Base-by-base conservation (phyloP, 1,140 invertebrate genomes). In the Drosophila santomea region DNA sequence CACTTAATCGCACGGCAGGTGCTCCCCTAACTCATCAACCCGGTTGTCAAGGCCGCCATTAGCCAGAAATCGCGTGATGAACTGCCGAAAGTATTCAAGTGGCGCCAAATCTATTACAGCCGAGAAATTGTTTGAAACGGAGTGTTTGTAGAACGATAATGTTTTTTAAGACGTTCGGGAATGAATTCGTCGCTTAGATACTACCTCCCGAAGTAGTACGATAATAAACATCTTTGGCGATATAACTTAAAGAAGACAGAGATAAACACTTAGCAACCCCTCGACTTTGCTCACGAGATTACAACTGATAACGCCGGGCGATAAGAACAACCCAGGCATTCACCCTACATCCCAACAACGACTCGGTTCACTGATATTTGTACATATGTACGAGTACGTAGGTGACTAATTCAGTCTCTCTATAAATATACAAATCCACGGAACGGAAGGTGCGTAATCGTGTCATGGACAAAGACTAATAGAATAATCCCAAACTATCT, bases 401-500 rank as follows among this genome's bases (percentile, higher is more conserved):
- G 50, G 38, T 71, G 64, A 71, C 36, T 71, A 71, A 71, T 69
- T 36, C 43, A 36, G 15, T 38, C n/a, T 25, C 14, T n/a, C 50
- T 20, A 8, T 11, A 47, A 47, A 68, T 14, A 39, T 45, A 10
- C 12, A 11, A 38, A 17, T 68, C n/a, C 17, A 35, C 20, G 15
- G 23, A 38, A 32, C 35, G 48, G 63, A 43, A 56, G 51, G 60
- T 78, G 74, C 45, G 55, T 74, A 82, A 74, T 74, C 58, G 59
- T 74, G 79, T 78, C 79, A 82, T 45, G 80, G 79, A 60, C 79
- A 32, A 11, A n/a, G 14, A 71, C 17, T 50, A 69, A 71, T 71
- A 57, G 50, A 71, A 68, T 68, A 66, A 64, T 61, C 20, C 20
- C 28, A 35, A 36, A 23, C 35, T 4, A 41, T 44, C 4, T n/a